Evolutionary conservation across 35 echinoderm and acorn worm genomes (phyloP).

Genomic region (Amphiura filiformis): DNA sequence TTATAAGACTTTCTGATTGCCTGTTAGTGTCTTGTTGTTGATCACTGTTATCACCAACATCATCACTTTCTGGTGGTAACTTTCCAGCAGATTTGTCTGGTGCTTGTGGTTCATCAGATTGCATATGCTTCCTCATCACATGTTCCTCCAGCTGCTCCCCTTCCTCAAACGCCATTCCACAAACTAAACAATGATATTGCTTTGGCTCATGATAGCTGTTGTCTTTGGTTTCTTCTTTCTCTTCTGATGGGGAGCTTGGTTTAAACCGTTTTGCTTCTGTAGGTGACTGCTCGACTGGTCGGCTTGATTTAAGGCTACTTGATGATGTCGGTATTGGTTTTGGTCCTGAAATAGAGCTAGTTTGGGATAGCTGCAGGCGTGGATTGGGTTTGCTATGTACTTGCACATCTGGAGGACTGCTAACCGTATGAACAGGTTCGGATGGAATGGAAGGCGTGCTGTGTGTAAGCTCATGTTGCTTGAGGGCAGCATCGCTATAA

Average conservation of each 20-base stretch:
- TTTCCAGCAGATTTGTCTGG: not conserved
- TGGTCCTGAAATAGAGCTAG: not conserved
- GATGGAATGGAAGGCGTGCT: not conserved
- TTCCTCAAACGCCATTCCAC: not conserved
- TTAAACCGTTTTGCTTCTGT: not conserved
- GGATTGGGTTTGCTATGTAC: not conserved
- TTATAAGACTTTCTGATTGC: not conserved
- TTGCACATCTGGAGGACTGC: not conserved
- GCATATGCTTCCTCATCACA: slow-evolving; percentile 31
- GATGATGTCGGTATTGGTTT: not conserved
- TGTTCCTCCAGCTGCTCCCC: slow-evolving; percentile 28
- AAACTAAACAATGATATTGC: not conserved
- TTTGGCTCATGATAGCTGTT: not conserved
- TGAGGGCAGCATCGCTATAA: slow-evolving; percentile 7
- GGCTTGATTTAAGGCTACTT: not conserved
- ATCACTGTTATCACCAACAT: not conserved
- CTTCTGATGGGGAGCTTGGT: not conserved
- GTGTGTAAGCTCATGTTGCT: not conserved
- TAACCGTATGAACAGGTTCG: not conserved
- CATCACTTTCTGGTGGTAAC: not conserved
- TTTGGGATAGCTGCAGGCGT: not conserved
- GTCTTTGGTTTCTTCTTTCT: not conserved
- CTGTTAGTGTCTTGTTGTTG: not conserved
- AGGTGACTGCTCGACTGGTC: not conserved
- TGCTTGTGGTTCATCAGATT: not conserved